Percentiles rank a stretch among this genome's conserved stretches.
These are phyloP conservation scores for Xestia sexstrigata DNA, from an alignment of 2,888 invertebrate genomes.

Conservation along the genomic window DNA sequence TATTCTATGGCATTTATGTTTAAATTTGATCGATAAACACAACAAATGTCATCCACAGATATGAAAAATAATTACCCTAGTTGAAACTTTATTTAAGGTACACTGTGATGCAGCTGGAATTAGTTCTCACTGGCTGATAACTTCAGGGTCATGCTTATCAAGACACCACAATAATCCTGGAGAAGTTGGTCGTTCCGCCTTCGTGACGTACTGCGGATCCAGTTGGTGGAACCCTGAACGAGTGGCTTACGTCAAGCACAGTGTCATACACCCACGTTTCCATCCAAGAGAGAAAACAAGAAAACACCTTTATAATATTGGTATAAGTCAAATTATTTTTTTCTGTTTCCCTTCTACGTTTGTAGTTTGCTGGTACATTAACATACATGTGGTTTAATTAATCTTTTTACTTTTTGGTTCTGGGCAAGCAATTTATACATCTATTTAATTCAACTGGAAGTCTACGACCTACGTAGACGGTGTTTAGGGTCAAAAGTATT, in stretches of 20 bases:
- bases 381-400: background rate
- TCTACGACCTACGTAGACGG: background rate
- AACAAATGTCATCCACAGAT: background rate
- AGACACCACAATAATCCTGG: constrained; percentile 74
- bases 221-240: constrained; percentile 81
- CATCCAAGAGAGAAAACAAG: constrained; percentile 73
- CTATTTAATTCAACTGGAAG: background rate
- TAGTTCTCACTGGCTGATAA: constrained; percentile 83
- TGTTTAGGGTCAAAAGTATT: background rate
- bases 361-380: constrained; percentile 2
- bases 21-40: background rate
- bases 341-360: background rate
- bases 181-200: constrained; percentile 78
- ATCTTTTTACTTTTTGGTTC: background rate
- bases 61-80: background rate
- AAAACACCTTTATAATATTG: constrained; percentile 81
- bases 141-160: constrained; percentile 82
- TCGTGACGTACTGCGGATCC: constrained; percentile 81
- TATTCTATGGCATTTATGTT: background rate
- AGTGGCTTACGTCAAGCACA: constrained; percentile 82
- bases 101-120: constrained; percentile 84
- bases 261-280: constrained; percentile 80
- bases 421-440: background rate
- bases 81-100: constrained; percentile 72
- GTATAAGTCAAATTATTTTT: constrained; percentile 61